Percentiles rank a stretch among this genome's conserved stretches.
Conservation (phyloP, 1,140 invertebrate genomes). For the Drosophila elegans region DNA sequence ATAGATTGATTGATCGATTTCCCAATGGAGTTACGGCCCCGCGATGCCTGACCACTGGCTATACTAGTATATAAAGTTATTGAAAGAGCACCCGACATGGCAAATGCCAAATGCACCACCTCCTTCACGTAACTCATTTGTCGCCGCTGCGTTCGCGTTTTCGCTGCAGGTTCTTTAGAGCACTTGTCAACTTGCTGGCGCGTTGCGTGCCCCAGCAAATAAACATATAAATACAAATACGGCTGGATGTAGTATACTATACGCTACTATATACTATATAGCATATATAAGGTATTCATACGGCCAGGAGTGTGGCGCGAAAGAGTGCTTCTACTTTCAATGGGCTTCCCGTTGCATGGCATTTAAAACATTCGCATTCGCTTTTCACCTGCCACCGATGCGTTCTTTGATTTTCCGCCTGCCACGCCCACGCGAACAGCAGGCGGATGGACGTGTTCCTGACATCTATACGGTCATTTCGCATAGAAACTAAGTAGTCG, state of each 20-base stretch:
- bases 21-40: too few species aligned
- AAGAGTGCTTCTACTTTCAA: slow-evolving; percentile 30
- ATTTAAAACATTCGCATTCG: slow-evolving; percentile 35
- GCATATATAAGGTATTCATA: slow-evolving; percentile 6
- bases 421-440: slow-evolving; percentile 9
- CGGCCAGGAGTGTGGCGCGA: not conserved
- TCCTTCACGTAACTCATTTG: slow-evolving; percentile 27
- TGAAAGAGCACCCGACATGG: not conserved
- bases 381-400: slow-evolving; percentile 21
- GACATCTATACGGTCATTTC: slow-evolving; percentile 24
- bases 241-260: slow-evolving; percentile 2
- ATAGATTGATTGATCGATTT: slow-evolving; percentile 32
- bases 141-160: slow-evolving; percentile 30
- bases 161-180: slow-evolving; percentile 56
- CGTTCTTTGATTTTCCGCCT: slow-evolving; percentile 45
- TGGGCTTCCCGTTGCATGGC: slow-evolving; percentile 28
- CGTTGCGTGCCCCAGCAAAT: slow-evolving; percentile 39
- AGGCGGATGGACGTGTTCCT: not conserved
- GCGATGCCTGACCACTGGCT: slow-evolving; percentile 24
- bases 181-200: slow-evolving; percentile 66
- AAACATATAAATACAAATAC: slow-evolving; percentile 8
- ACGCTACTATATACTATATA: not conserved
- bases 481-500: not conserved
- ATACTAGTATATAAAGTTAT: slow-evolving; percentile 5
- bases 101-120: not conserved